phyloP scores from a whole-genome alignment of 1,140 invertebrate genomes.

The Lethocerus indicus region DNA sequence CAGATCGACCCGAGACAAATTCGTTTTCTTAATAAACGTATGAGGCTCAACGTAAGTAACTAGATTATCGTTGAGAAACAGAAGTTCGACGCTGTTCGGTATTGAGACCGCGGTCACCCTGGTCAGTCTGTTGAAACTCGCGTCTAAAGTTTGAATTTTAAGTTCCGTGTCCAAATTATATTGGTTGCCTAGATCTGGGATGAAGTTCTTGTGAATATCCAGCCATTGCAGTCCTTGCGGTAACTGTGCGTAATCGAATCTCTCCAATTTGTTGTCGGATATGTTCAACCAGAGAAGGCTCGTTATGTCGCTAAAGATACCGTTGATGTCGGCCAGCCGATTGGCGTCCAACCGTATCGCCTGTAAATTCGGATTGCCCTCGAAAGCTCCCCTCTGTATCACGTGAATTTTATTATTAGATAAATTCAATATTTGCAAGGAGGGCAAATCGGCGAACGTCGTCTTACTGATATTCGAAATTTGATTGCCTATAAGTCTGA shows the following conservation, averaged over 20 bases:
- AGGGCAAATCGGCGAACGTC: conserved; percentile 61
- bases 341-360: conserved; percentile 77
- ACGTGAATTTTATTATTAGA: conserved; percentile 66
- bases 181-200: conserved; percentile 60
- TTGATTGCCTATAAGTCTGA: conserved; percentile 74
- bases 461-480: conserved; percentile 69
- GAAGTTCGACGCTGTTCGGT: conserved; percentile 55
- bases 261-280: conserved; percentile 73
- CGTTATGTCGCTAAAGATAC: conserved; percentile 64
- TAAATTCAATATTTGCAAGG: conserved; percentile 73
- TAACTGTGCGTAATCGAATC: conserved; percentile 79
- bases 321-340: conserved; percentile 64
- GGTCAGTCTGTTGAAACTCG: conserved; percentile 63
- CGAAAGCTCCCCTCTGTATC: conserved; percentile 68
- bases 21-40: conserved; percentile 66
- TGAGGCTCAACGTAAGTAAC: conserved; percentile 60
- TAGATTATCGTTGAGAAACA: conserved; percentile 69
- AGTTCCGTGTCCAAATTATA: conserved; percentile 46
- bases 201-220: conserved; percentile 76
- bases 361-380: conserved; percentile 58
- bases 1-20: conserved; percentile 65
- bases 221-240: conserved; percentile 70
- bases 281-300: conserved; percentile 78
- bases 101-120: conserved; percentile 49
- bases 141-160: conserved; percentile 57